Evolutionary conservation across 2,113 vertebrate species (phyloP).

Genomic region (Rattus norvegicus): DNA sequence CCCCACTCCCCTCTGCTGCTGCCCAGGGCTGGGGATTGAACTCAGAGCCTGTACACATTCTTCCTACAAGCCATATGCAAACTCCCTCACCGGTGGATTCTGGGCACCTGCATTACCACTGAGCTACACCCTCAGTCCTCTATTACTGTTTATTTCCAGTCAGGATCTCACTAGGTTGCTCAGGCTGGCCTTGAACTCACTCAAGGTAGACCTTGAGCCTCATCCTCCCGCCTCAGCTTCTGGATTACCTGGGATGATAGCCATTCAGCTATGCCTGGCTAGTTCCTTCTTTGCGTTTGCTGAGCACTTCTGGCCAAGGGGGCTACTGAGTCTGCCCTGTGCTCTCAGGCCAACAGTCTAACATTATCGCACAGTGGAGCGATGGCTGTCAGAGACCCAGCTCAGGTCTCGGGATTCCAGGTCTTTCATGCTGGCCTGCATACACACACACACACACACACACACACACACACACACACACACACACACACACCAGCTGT

Average conservation of each 20-base stretch:
- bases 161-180: neutral
- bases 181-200: neutral
- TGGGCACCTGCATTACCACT: neutral
- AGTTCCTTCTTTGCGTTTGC: neutral
- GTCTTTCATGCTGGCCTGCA: neutral
- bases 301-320: neutral
- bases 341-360: neutral
- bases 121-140: neutral
- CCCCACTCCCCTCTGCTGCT: fast-evolving
- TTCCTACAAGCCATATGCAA: neutral
- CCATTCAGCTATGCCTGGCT: neutral
- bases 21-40: neutral
- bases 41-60: neutral
- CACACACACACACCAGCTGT: no score
- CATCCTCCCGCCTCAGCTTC: neutral
- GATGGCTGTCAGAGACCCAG: neutral
- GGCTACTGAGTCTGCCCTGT: neutral
- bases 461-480: neutral
- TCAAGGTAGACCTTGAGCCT: neutral
- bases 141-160: neutral
- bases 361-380: neutral
- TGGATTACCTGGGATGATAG: neutral
- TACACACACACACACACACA: neutral
- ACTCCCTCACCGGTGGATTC: neutral
- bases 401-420: neutral